Evolutionary conservation across 1,140 invertebrate genomes (phyloP).

Genomic region (Cepaea nemoralis): DNA sequence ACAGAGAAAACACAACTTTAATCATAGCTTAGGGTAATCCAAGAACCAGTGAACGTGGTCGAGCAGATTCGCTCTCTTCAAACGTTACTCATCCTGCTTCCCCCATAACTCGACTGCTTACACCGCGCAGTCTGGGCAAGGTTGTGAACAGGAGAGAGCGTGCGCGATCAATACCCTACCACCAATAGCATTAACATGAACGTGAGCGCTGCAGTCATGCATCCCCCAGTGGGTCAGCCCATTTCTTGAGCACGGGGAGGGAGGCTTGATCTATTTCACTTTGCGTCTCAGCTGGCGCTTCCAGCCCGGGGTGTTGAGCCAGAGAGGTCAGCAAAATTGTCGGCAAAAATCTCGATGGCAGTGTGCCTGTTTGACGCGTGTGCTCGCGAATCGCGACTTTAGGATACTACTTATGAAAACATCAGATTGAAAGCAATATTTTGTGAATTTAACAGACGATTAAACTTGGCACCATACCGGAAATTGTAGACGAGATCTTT

Average conservation of each 20-base stretch:
- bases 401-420: neutral
- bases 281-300: neutral
- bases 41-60: too few relatives aligned
- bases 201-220: slow-evolving; percentile 20
- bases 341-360: neutral
- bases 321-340: neutral
- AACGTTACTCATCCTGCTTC: neutral
- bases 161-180: slow-evolving; percentile 15
- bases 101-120: neutral
- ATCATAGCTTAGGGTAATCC: too few relatives aligned
- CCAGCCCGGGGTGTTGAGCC: neutral
- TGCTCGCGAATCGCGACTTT: neutral
- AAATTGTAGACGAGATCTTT: neutral
- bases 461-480: neutral
- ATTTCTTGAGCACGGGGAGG: neutral
- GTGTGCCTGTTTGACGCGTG: neutral
- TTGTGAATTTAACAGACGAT: neutral
- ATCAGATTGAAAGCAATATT: neutral
- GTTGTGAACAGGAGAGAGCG: neutral
- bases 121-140: neutral
- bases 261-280: neutral
- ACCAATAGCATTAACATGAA: slow-evolving; percentile 14
- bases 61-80: too few relatives aligned
- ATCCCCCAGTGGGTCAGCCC: neutral
- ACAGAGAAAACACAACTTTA: too few relatives aligned